Conservation (phyloP, 2,888 invertebrate species). For the Steinernema hermaphroditum region DNA sequence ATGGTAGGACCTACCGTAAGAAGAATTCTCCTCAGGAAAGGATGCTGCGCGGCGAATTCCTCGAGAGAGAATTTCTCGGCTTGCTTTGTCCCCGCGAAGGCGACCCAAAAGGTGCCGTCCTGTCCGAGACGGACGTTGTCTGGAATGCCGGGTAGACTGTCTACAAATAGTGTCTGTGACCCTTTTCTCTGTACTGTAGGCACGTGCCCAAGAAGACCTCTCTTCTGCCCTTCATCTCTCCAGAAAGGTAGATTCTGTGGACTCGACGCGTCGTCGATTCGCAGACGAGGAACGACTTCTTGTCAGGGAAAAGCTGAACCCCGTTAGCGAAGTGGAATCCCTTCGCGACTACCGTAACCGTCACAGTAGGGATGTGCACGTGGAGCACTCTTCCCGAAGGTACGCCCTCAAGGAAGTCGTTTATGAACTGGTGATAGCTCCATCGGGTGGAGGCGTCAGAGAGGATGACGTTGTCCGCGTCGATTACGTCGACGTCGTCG, state of each 20-base stretch:
- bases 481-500: slow-evolving; percentile 63
- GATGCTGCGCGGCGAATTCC: background rate
- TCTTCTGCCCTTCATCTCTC: slow-evolving; percentile 77
- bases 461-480: slow-evolving; percentile 78
- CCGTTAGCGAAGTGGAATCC: slow-evolving; percentile 86
- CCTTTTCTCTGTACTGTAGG: no score
- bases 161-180: slow-evolving; percentile 58
- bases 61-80: background rate
- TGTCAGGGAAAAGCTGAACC: slow-evolving; percentile 78
- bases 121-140: slow-evolving; percentile 72
- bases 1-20: background rate
- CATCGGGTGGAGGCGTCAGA: slow-evolving; percentile 81
- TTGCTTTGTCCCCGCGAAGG: background rate
- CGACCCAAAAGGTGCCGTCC: slow-evolving; percentile 14
- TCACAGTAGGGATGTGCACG: slow-evolving; percentile 79
- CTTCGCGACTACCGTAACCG: slow-evolving; percentile 77
- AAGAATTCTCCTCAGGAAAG: background rate
- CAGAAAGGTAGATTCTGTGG: slow-evolving; percentile 76
- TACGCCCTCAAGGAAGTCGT: slow-evolving; percentile 73
- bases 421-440: slow-evolving; percentile 76
- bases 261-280: slow-evolving; percentile 77
- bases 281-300: slow-evolving; percentile 79
- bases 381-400: slow-evolving; percentile 78
- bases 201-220: slow-evolving; percentile 75
- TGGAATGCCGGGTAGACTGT: slow-evolving; percentile 74